Conservation (phyloP, 2,113 vertebrate species). For the Channa argus region DNA sequence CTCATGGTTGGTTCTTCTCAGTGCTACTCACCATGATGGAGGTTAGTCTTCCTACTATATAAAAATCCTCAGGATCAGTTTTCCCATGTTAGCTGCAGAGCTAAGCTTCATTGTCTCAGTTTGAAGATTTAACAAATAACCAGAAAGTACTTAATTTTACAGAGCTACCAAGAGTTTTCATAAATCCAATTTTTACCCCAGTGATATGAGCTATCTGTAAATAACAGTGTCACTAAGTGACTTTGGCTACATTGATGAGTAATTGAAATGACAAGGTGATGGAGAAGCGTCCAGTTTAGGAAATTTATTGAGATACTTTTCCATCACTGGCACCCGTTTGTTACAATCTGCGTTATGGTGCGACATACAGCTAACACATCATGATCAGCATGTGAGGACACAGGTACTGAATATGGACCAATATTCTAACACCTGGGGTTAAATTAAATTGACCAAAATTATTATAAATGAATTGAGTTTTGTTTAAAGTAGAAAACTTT, state of each 20-base stretch:
- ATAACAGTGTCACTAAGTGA: slow-evolving; percentile 57
- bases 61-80: too few species aligned
- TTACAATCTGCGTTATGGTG: slow-evolving; percentile 78
- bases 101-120: too few species aligned
- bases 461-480: too few species aligned
- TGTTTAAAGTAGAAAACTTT: too few species aligned
- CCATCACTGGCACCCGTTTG: slow-evolving; percentile 68
- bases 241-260: slow-evolving; percentile 6
- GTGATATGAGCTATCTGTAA: slow-evolving; percentile 26
- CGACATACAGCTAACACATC: slow-evolving; percentile 67
- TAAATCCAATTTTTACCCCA: neutral
- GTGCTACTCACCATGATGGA: too few species aligned
- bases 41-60: too few species aligned
- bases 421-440: slow-evolving; percentile 28
- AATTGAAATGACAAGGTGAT: slow-evolving; percentile 35
- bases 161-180: neutral
- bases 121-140: too few species aligned
- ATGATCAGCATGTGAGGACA: slow-evolving; percentile 49
- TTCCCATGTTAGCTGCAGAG: too few species aligned
- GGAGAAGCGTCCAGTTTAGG: slow-evolving; percentile 37
- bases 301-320: slow-evolving; percentile 14
- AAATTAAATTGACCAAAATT: neutral
- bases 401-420: slow-evolving; percentile 18
- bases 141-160: too few species aligned
- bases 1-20: too few species aligned